These are phyloP conservation scores for Eriocheir sinensis DNA, from an alignment of 1,140 invertebrate species.

Conservation along the genomic window DNA sequence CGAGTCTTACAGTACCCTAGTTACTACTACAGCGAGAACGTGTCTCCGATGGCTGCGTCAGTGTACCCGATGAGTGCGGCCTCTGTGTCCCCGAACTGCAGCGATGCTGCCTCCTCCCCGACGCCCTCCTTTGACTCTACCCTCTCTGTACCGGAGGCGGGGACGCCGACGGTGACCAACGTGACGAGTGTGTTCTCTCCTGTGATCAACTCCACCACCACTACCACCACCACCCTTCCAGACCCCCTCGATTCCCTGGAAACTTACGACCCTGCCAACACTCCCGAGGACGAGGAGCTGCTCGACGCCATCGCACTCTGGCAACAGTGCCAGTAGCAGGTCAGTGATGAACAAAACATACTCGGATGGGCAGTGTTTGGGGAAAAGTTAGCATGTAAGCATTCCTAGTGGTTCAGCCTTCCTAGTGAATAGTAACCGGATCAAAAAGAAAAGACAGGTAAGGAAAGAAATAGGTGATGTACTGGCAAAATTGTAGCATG, in stretches of 20 bases:
- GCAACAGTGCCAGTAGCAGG: constrained; percentile 78
- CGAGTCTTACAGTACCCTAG: constrained; percentile 59
- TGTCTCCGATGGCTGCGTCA: constrained; percentile 65
- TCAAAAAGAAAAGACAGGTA: no score
- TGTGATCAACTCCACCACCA: constrained; percentile 36
- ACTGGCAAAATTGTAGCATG: no score
- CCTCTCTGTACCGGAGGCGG: constrained; percentile 60
- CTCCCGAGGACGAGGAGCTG: constrained; percentile 78
- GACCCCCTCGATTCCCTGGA: constrained; percentile 58
- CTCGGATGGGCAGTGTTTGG: no score
- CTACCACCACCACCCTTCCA: constrained; percentile 18
- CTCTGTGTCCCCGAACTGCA: constrained; percentile 69
- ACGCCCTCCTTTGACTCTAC: constrained; percentile 70
- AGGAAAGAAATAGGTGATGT: no score
- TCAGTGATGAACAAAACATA: no score
- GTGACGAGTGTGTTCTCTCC: constrained; percentile 56
- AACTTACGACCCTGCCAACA: constrained; percentile 64
- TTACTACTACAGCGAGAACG: constrained; percentile 72
- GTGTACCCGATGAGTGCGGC: constrained; percentile 65
- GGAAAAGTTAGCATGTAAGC: no score
- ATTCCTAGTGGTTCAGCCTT: no score
- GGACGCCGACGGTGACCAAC: constrained; percentile 44
- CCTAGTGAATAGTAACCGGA: no score
- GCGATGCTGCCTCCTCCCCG: constrained; percentile 65
- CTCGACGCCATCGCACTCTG: constrained; percentile 79